These are phyloP conservation scores for Perca schrenkii DNA, from an alignment of 2,113 vertebrate species.

Conservation along the genomic window DNA sequence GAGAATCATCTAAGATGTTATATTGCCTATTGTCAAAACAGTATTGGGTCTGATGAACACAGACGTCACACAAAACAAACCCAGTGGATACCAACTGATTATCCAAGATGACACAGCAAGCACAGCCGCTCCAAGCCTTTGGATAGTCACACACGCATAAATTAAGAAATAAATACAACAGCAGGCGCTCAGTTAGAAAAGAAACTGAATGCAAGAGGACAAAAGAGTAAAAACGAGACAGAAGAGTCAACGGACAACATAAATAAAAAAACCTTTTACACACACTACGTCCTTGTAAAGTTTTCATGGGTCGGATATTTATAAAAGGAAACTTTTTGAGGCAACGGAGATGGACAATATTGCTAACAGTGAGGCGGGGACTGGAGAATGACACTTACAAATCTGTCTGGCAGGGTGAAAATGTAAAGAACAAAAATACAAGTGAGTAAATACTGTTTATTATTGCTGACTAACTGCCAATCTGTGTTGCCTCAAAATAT, in stretches of 20 bases:
- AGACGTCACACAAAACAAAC: constrained; percentile 35
- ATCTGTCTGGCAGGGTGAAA: neutral
- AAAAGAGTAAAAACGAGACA: constrained; percentile 39
- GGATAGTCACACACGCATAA: constrained; percentile 78
- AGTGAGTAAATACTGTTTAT: constrained; percentile 40
- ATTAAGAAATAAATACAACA: constrained; percentile 82
- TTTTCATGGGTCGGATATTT: constrained; percentile 13
- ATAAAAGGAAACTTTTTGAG: constrained; percentile 20
- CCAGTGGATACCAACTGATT: constrained; percentile 28
- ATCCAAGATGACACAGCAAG: constrained; percentile 59
- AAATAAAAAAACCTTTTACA: constrained; percentile 47
- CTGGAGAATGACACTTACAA: constrained; percentile 8
- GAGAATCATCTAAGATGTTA: constrained; percentile 20
- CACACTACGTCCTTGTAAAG: neutral
- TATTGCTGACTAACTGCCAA: constrained; percentile 10
- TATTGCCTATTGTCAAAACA: constrained; percentile 21
- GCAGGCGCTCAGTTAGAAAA: constrained; percentile 24
- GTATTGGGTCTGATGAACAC: neutral
- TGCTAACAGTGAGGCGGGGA: neutral
- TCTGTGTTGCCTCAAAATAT: constrained; percentile 30
- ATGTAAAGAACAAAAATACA: constrained; percentile 10
- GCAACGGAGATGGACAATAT: constrained; percentile 17
- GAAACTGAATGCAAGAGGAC: constrained; percentile 19
- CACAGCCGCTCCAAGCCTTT: constrained; percentile 50
- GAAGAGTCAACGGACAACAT: constrained; percentile 24